A percentile compares a stretch with the other conserved stretches of the same genome.
Conservation (phyloP, 1,140 invertebrate genomes). For the Lordiphosa collinella region DNA sequence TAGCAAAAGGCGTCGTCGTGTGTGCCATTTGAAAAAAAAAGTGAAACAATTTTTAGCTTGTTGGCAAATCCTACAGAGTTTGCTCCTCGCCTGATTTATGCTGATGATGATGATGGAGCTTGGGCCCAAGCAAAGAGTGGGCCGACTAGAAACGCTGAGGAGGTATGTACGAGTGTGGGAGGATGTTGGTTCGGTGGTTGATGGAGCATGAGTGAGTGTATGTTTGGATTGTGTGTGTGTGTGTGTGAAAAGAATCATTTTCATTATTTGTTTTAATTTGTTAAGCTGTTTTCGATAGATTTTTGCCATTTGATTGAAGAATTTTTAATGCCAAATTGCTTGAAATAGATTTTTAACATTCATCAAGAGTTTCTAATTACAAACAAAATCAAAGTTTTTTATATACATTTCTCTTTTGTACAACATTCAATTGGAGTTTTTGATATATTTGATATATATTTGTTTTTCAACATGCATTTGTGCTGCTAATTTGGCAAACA, state of each 20-base stretch:
- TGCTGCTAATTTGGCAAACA: conserved; percentile 62
- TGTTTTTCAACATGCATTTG: conserved; percentile 49
- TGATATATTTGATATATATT: conserved; percentile 20
- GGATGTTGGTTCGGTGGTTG: conserved; percentile 43
- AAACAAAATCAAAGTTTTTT: conserved; percentile 25
- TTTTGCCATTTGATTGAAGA: conserved; percentile 19
- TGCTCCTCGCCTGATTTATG: conserved; percentile 65
- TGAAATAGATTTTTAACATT: conserved; percentile 48
- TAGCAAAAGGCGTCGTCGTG: conserved; percentile 63
- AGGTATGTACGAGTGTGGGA: conserved; percentile 39
- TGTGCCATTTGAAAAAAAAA: conserved; percentile 41
- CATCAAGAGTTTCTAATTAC: conserved; percentile 33
- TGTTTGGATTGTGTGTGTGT: conserved; percentile 25
- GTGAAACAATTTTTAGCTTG: conserved; percentile 22
- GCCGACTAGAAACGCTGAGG: conserved; percentile 47
- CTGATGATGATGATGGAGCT: conserved; percentile 57
- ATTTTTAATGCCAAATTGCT: conserved; percentile 29
- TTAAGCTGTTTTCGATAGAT: conserved; percentile 59
- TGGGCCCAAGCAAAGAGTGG: conserved; percentile 15
- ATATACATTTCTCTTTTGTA: conserved; percentile 32
- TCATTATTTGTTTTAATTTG: conserved; percentile 58
- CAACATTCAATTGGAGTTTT: conserved; percentile 48
- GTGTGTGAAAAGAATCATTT: conserved; percentile 11
- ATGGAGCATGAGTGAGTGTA: conserved; percentile 15
- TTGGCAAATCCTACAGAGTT: conserved; percentile 50